phyloP scores from a whole-genome alignment of 1,140 invertebrate genomes.

The Cheumatopsyche charites region DNA sequence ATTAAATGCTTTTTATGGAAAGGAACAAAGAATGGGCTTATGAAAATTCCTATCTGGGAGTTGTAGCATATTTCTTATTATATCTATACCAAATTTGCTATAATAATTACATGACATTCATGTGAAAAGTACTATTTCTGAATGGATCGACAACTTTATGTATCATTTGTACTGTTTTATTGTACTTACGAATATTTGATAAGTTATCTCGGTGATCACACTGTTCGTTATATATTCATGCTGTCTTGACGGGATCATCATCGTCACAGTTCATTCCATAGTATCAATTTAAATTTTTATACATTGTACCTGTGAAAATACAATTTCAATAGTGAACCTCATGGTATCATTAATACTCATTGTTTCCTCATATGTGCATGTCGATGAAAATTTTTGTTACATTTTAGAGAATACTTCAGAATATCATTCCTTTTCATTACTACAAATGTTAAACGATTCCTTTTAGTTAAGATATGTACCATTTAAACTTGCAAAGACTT shows the following conservation, averaged over 20 bases:
- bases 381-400: background rate
- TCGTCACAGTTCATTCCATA: slow-evolving; percentile 21
- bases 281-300: background rate
- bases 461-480: too few relatives aligned
- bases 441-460: too few relatives aligned
- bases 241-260: background rate
- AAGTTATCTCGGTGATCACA: slow-evolving; percentile 1
- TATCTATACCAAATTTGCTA: slow-evolving; percentile 10
- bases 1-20: too few relatives aligned
- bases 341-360: background rate
- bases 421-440: background rate
- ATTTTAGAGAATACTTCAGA: too few relatives aligned
- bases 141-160: slow-evolving; percentile 11
- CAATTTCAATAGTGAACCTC: too few relatives aligned
- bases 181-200: slow-evolving; percentile 21
- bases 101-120: slow-evolving; percentile 33
- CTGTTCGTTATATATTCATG: slow-evolving; percentile 15
- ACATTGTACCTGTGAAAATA: background rate
- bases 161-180: slow-evolving; percentile 28
- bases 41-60: slow-evolving; percentile 15
- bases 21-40: background rate
- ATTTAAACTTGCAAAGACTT: too few relatives aligned
- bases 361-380: background rate
- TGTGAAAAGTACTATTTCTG: slow-evolving; percentile 28
- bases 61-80: slow-evolving; percentile 8